Evolutionary conservation across 2,113 vertebrate species (phyloP).

Genomic region (Panthera uncia): DNA sequence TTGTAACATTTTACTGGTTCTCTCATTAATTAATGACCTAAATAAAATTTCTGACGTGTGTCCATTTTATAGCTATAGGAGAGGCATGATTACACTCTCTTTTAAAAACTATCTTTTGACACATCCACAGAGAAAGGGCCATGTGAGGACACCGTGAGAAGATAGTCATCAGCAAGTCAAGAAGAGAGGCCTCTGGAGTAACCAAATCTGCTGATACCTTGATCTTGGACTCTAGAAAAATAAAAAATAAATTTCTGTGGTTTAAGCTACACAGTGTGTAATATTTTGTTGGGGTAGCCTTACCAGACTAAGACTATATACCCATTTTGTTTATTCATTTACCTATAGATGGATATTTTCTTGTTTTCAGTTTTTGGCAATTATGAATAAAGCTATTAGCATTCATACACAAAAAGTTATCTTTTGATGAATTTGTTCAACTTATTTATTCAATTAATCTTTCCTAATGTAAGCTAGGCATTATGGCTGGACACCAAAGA

Average conservation of each 20-base stretch:
- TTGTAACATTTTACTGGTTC: background rate
- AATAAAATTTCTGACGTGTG: background rate
- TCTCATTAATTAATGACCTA: background rate
- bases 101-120: background rate
- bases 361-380: background rate
- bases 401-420: background rate
- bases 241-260: background rate
- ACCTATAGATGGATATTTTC: background rate
- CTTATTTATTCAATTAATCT: background rate
- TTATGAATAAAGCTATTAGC: background rate
- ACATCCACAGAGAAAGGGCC: background rate
- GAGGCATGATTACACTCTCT: background rate
- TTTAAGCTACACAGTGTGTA: background rate
- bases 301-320: background rate
- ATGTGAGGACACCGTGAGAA: background rate
- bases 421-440: background rate
- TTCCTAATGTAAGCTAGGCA: background rate
- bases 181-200: background rate
- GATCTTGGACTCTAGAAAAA: background rate
- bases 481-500: background rate
- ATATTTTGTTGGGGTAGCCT: background rate
- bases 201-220: background rate
- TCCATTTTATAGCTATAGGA: conserved; percentile 4
- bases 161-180: background rate
- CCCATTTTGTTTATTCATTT: background rate